A percentile compares a stretch with the other conserved stretches of the same genome.
Evolutionary conservation across 2,113 vertebrate species (phyloP).

Genomic region (Lamprologus sp.): DNA sequence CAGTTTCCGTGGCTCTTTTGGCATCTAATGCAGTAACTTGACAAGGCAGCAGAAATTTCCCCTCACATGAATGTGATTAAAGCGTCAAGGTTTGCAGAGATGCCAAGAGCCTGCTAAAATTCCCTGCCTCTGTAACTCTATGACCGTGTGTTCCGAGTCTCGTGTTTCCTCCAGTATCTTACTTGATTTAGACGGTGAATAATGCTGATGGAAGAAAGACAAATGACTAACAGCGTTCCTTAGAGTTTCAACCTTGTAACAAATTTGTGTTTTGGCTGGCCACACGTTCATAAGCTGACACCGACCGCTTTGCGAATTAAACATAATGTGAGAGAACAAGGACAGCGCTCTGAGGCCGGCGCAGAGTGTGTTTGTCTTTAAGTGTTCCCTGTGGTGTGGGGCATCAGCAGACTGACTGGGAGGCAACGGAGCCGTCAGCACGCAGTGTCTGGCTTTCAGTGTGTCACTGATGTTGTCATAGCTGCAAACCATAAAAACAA

Average conservation of each 20-base stretch:
- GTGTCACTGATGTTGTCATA: neutral
- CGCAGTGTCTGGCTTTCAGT: slow-evolving; percentile 14
- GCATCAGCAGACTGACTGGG: slow-evolving; percentile 8
- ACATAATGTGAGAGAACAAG: slow-evolving; percentile 12
- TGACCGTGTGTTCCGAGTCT: neutral
- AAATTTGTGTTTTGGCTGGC: neutral
- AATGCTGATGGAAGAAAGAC: neutral
- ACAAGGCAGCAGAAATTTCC: neutral
- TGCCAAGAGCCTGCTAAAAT: neutral
- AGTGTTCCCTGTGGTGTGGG: neutral
- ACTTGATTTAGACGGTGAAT: neutral
- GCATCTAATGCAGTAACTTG: neutral
- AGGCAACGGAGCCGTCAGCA: neutral
- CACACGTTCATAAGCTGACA: neutral
- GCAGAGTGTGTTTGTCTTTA: neutral
- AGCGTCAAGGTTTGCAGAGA: neutral
- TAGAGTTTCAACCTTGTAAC: neutral
- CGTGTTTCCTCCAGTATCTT: neutral
- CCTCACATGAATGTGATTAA: slow-evolving; percentile 20
- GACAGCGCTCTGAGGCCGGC: neutral
- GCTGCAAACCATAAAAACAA: neutral
- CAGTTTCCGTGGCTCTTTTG: neutral
- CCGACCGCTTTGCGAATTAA: neutral
- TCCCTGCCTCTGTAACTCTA: neutral
- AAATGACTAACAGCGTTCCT: neutral